A percentile compares a stretch with the other conserved stretches of the same genome.
phyloP scores from a whole-genome alignment of 2,888 invertebrate species.

The Elysia crispata region DNA sequence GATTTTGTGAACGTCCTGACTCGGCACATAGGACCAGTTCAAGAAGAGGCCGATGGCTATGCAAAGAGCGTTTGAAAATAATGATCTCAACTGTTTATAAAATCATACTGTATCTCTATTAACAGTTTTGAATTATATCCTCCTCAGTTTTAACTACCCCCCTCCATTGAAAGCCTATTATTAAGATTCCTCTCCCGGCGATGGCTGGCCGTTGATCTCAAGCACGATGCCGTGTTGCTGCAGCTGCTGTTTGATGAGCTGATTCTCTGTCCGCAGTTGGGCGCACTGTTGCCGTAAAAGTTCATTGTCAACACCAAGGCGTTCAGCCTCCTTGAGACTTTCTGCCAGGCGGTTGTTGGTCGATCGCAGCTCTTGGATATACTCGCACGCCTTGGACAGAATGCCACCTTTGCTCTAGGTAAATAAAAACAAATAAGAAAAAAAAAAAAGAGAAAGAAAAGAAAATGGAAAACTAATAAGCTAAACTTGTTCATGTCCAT shows the following conservation, averaged over 20 bases:
- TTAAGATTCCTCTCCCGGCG: too few relatives aligned
- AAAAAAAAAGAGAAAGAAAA: constrained; percentile 34
- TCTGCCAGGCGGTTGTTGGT: constrained; percentile 86
- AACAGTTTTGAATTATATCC: too few relatives aligned
- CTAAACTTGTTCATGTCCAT: background rate
- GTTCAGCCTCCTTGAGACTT: constrained; percentile 84
- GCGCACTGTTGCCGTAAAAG: constrained; percentile 85
- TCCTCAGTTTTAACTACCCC: too few relatives aligned
- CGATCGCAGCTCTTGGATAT: constrained; percentile 90
- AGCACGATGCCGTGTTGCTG: constrained; percentile 83
- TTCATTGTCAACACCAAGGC: constrained; percentile 84
- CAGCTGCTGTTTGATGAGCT: constrained; percentile 83
- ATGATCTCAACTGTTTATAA: too few relatives aligned
- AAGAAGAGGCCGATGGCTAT: too few relatives aligned
- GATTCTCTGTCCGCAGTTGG: constrained; percentile 87
- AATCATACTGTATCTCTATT: too few relatives aligned
- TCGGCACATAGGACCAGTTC: too few relatives aligned
- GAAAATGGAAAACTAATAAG: background rate
- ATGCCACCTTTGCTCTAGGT: constrained; percentile 97
- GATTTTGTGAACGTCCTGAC: too few relatives aligned
- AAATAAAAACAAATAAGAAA: too few relatives aligned
- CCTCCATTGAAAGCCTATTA: too few relatives aligned
- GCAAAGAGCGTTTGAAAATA: too few relatives aligned
- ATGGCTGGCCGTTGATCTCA: constrained; percentile 36
- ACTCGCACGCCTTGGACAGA: constrained; percentile 95